Conservation (phyloP, 2,113 vertebrate genomes). For the Actinemys pallida region DNA sequence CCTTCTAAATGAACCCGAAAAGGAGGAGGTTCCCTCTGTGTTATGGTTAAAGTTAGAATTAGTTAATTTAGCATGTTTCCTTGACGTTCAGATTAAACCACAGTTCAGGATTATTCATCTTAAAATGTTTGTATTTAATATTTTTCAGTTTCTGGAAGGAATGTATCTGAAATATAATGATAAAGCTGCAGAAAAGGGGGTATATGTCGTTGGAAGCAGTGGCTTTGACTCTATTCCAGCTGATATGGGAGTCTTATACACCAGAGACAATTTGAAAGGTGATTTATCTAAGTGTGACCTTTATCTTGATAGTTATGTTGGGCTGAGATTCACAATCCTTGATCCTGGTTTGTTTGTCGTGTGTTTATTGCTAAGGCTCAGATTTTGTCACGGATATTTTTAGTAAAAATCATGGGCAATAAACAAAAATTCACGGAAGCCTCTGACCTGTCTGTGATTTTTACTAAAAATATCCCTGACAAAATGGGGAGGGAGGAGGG, state of each 20-base stretch:
- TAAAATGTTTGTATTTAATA: slow-evolving; percentile 47
- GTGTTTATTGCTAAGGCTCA: not conserved
- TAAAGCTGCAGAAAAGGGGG: slow-evolving; percentile 89
- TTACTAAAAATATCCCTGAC: too few species aligned
- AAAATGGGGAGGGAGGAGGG: too few species aligned
- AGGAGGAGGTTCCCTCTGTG: not conserved
- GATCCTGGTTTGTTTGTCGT: not conserved
- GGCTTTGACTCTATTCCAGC: slow-evolving; percentile 98
- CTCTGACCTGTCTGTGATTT: too few species aligned
- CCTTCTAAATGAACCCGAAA: not conserved
- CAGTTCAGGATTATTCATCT: not conserved
- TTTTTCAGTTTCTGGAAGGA: slow-evolving; percentile 91
- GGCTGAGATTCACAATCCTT: not conserved
- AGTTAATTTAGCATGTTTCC: not conserved
- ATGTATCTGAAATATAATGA: slow-evolving; percentile 90
- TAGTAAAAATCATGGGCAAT: too few species aligned
- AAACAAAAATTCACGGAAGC: too few species aligned
- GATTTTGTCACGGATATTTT: too few species aligned
- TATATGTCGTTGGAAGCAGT: slow-evolving; percentile 93
- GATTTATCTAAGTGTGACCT: slow-evolving; percentile 24
- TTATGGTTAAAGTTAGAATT: not conserved
- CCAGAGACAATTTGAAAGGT: slow-evolving; percentile 93
- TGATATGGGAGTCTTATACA: slow-evolving; percentile 94
- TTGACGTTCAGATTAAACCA: not conserved
- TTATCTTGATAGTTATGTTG: not conserved